A percentile compares a stretch with the other conserved stretches of the same genome.
Evolutionary conservation across 2,797 vertebrate genomes (phyloP).

Genomic region (Enoplosus armatus): DNA sequence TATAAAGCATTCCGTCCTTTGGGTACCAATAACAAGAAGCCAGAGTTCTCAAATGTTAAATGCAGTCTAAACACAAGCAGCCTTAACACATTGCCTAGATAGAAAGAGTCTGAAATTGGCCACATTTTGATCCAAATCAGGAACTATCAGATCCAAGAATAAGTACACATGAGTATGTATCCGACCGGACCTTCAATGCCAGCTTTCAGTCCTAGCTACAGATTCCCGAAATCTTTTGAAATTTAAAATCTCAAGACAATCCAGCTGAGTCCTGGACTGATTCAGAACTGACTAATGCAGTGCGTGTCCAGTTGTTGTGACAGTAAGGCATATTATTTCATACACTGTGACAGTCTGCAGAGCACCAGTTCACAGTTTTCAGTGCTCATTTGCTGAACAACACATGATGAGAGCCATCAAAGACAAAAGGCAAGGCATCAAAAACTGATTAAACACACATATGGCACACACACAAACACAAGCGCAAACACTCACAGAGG

Average conservation of each 20-base stretch:
- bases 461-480: neutral
- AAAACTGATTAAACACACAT: constrained; percentile 50
- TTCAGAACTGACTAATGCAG: neutral
- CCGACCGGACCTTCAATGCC: neutral
- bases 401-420: constrained; percentile 65
- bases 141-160: neutral
- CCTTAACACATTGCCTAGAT: neutral
- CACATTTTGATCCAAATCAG: neutral
- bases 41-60: neutral
- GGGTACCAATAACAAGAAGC: neutral
- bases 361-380: constrained; percentile 41
- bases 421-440: constrained; percentile 43
- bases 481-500: constrained; percentile 4
- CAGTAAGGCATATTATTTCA: constrained; percentile 17
- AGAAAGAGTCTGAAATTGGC: neutral
- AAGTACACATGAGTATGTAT: neutral
- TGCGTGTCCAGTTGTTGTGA: constrained; percentile 20
- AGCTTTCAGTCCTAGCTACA: neutral
- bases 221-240: neutral
- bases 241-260: neutral
- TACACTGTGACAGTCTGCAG: constrained; percentile 12
- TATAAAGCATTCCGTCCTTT: neutral
- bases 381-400: constrained; percentile 41
- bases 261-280: too few species aligned
- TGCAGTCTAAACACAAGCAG: neutral